phyloP scores from a whole-genome alignment of 2,797 vertebrate species.

The Lagorchestes hirsutus region DNA sequence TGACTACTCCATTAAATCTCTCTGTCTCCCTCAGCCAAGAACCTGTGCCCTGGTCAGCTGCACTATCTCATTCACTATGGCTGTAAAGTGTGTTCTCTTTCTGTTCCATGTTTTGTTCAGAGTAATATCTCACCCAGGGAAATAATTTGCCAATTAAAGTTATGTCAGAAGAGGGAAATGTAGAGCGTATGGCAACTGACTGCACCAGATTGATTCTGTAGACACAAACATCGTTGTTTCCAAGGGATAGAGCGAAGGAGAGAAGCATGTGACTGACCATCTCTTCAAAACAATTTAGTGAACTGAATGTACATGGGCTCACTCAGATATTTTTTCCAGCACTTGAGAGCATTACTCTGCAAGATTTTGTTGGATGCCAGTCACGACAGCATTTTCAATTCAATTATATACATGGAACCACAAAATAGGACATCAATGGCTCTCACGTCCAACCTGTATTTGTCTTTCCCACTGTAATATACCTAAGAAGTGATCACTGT shows the following conservation, averaged over 20 bases:
- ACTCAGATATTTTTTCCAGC: background rate
- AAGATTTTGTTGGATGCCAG: background rate
- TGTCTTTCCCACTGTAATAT: background rate
- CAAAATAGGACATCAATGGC: background rate
- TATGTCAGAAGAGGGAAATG: slow-evolving; percentile 35
- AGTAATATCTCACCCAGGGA: slow-evolving; percentile 33
- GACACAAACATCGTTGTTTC: slow-evolving; percentile 21
- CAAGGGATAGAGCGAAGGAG: slow-evolving; percentile 11
- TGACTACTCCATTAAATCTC: background rate
- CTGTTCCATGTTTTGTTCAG: slow-evolving; percentile 15
- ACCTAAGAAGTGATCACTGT: background rate
- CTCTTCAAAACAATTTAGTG: slow-evolving; percentile 14
- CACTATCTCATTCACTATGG: slow-evolving; percentile 11
- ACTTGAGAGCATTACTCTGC: background rate
- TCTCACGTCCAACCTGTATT: background rate
- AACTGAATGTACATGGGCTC: background rate
- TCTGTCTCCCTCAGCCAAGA: background rate
- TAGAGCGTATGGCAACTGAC: slow-evolving; percentile 34
- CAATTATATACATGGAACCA: background rate
- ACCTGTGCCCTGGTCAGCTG: slow-evolving; percentile 16
- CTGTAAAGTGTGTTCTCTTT: slow-evolving; percentile 24
- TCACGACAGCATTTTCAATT: background rate
- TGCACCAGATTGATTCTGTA: slow-evolving; percentile 1
- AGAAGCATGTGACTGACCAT: background rate
- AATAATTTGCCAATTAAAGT: slow-evolving; percentile 46